Percentiles rank a stretch among this genome's conserved stretches.
These are phyloP conservation scores for Sarcoramphus papa DNA, from an alignment of 2,797 vertebrate species.

Conservation along the genomic window DNA sequence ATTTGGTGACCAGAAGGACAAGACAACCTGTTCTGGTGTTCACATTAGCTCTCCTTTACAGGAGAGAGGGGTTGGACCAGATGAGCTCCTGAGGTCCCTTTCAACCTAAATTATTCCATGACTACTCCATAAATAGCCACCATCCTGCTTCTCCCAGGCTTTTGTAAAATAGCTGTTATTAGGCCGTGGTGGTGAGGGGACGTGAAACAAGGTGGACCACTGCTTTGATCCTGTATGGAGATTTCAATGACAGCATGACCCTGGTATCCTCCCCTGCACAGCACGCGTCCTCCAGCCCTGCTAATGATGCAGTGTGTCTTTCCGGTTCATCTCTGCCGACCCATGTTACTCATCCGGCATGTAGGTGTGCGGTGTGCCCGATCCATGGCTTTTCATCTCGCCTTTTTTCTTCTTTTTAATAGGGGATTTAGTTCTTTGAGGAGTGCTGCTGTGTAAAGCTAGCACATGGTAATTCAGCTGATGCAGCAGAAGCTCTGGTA, in stretches of 20 bases:
- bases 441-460: neutral
- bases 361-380: neutral
- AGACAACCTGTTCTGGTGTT: neutral
- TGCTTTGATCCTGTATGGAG: conserved; percentile 12
- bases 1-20: neutral
- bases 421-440: conserved; percentile 6
- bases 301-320: neutral
- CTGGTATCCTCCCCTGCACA: conserved; percentile 1
- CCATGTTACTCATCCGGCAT: neutral
- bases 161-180: neutral
- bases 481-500: conserved; percentile 24
- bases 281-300: neutral
- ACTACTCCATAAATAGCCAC: neutral
- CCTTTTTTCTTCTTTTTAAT: neutral
- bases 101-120: neutral
- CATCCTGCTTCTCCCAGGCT: neutral
- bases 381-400: neutral
- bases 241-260: conserved; percentile 6
- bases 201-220: neutral
- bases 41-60: neutral
- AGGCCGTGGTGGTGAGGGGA: neutral
- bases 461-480: conserved; percentile 17
- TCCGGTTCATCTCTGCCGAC: neutral
- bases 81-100: neutral
- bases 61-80: neutral